A percentile compares a stretch with the other conserved stretches of the same genome.
These are phyloP conservation scores for Tenthredo livida DNA, from an alignment of 2,888 invertebrate genomes.

Conservation along the genomic window DNA sequence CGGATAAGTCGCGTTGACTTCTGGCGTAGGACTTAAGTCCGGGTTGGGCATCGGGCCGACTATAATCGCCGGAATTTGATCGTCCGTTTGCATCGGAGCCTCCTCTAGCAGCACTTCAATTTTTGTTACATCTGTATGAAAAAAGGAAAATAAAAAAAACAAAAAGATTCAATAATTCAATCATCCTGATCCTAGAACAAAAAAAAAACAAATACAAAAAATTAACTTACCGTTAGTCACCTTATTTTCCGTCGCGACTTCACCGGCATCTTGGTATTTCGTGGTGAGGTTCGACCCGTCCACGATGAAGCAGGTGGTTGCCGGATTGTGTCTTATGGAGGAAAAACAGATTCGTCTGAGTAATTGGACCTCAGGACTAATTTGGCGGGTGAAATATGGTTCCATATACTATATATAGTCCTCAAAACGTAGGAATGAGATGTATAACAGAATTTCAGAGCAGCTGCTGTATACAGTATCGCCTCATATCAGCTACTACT, in stretches of 20 bases:
- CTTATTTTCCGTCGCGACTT: conserved; percentile 13
- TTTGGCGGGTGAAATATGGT: neutral
- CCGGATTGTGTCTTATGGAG: neutral
- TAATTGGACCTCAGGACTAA: neutral
- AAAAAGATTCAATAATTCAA: neutral
- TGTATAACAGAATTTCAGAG: neutral
- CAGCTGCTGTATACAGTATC: neutral
- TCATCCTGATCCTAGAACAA: neutral
- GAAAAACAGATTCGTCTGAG: neutral
- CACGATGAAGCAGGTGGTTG: conserved; percentile 51
- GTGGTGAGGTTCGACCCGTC: conserved; percentile 23
- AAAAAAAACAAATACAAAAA: neutral
- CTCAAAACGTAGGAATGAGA: neutral
- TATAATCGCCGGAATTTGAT: conserved; percentile 65
- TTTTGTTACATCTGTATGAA: conserved; percentile 69
- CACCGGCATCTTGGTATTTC: neutral
- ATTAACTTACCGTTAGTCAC: conserved; percentile 22
- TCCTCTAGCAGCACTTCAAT: conserved; percentile 73
- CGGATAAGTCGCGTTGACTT: conserved; percentile 72
- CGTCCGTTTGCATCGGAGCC: conserved; percentile 67
- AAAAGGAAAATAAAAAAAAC: neutral
- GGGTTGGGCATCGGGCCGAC: conserved; percentile 68
- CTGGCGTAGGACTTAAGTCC: conserved; percentile 67
- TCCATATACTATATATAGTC: neutral
- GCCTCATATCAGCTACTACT: neutral